Evolutionary conservation across 2,888 invertebrate species (phyloP), one percentile per base, ranked within the genome.

Genomic region (Drosophila pullipes): DNA sequence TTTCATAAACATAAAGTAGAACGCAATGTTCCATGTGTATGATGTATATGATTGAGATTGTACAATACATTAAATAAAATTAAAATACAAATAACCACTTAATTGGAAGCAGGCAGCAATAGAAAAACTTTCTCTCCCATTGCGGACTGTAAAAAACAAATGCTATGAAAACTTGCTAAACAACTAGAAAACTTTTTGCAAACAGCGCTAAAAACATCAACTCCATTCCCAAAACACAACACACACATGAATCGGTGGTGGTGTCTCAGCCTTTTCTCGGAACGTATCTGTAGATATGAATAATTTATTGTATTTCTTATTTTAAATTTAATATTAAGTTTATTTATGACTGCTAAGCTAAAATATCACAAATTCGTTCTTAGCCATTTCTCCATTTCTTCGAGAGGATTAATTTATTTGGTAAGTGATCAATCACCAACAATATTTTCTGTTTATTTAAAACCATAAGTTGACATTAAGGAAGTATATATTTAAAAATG

Each of bases 121-220:
- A 30, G 4, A 39, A 65, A 55, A 39, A 39, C 30, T 30, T 28
- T 30, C n/a, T 10, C 39, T 22, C 41, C 25, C 49, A 22, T 37
- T 35, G 28, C 39, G 39, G 28, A 39, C 28, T 53, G 39, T 33
- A 13, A 64, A 67, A 75, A 74, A 80, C 52, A 80, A 68, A 76
- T 80, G 61, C 66, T 35, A 55, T 37, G 58, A 64, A 69, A 82
- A 82, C 78, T 84, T 84, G 70, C 67, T 71, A 31, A 78, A 67
- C 78, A 81, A 82, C 82, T 84, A 66, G 85, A 74, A 81, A 84
- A 84, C 58, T 81, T 84, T 79, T 61, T 61, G 52, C 64, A 61
- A 64, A 78, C 64, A 62, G 61, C 73, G 58, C 64, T 81, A 54
- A 76, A 77, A 77, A 77, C 71, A 78, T 47, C 57, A 71, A 71